Conservation (phyloP, 1,140 invertebrate species). For the Macrocentrus cingulum region DNA sequence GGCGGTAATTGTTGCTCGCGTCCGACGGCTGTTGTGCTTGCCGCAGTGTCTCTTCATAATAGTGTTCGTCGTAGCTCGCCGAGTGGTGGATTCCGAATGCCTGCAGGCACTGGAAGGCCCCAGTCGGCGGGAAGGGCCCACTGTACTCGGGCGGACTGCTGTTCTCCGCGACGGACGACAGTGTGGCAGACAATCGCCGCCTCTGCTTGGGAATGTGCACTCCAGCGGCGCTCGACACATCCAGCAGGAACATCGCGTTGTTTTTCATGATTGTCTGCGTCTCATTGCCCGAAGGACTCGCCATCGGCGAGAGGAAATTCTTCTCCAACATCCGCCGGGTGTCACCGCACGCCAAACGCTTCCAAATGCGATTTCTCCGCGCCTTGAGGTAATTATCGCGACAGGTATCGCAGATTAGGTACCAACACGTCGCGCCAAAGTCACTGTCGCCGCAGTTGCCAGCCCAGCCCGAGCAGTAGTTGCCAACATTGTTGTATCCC, state of each 20-base stretch:
- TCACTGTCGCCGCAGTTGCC: conserved; percentile 88
- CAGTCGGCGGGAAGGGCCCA: conserved; percentile 64
- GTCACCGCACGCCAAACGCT: conserved; percentile 37
- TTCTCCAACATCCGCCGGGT: conserved; percentile 41
- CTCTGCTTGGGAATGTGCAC: conserved; percentile 57
- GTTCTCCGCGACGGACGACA: conserved; percentile 67
- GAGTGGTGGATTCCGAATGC: conserved; percentile 66
- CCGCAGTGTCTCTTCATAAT: conserved; percentile 61
- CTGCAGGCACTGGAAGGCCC: conserved; percentile 77
- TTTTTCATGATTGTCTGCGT: conserved; percentile 83
- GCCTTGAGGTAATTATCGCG: conserved; percentile 77
- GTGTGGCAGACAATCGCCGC: conserved; percentile 60
- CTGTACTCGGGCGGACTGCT: conserved; percentile 60
- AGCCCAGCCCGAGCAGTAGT: conserved; percentile 83
- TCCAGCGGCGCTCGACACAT: conserved; percentile 75
- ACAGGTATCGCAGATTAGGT: conserved; percentile 87
- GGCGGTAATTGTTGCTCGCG: too few relatives aligned
- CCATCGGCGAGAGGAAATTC: conserved; percentile 46
- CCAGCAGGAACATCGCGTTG: conserved; percentile 92
- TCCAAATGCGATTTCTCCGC: conserved; percentile 53
- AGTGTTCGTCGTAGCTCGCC: conserved; percentile 61
- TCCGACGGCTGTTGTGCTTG: conserved; percentile 52
- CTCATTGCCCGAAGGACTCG: conserved; percentile 56
- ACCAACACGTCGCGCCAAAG: conserved; percentile 83
- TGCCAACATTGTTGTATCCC: conserved; percentile 84